These are phyloP conservation scores for Montipora capricornis DNA, from an alignment of 64 coral and sea anemone genomes.

Conservation along the genomic window DNA sequence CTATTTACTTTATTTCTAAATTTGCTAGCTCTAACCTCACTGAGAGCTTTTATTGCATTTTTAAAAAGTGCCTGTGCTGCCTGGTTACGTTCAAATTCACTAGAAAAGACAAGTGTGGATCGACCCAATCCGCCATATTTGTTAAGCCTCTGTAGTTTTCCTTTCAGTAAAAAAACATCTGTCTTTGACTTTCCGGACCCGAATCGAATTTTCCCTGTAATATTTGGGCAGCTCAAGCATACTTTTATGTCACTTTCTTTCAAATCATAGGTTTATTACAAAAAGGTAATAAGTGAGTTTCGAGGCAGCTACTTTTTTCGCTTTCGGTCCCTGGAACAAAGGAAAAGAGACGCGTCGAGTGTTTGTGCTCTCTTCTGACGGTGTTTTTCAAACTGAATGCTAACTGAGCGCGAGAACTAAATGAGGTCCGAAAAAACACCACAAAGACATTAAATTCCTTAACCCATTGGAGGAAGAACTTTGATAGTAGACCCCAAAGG, in stretches of 20 bases:
- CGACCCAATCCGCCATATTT: neutral
- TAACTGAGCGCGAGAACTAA: neutral
- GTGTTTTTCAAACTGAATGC: neutral
- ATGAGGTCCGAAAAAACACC: neutral
- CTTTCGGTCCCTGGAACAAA: neutral
- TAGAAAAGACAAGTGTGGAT: too few relatives aligned
- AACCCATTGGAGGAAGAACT: neutral
- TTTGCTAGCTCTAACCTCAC: neutral
- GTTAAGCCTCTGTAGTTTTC: neutral
- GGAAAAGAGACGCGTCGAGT: too few relatives aligned
- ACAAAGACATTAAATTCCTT: neutral
- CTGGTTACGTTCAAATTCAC: too few relatives aligned
- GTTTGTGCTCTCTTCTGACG: neutral
- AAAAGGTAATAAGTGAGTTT: neutral
- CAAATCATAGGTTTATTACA: neutral
- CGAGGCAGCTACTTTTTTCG: neutral
- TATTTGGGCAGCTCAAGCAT: neutral
- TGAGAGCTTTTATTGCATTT: neutral
- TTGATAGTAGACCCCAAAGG: neutral
- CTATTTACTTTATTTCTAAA: neutral
- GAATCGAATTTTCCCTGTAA: neutral
- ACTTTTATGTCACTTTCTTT: neutral
- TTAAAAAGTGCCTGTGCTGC: neutral
- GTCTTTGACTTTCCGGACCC: conserved; percentile 16
- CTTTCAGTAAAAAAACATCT: conserved; percentile 2